Base-by-base conservation (phyloP, 2,113 vertebrate species). In the Atrichornis clamosus region DNA sequence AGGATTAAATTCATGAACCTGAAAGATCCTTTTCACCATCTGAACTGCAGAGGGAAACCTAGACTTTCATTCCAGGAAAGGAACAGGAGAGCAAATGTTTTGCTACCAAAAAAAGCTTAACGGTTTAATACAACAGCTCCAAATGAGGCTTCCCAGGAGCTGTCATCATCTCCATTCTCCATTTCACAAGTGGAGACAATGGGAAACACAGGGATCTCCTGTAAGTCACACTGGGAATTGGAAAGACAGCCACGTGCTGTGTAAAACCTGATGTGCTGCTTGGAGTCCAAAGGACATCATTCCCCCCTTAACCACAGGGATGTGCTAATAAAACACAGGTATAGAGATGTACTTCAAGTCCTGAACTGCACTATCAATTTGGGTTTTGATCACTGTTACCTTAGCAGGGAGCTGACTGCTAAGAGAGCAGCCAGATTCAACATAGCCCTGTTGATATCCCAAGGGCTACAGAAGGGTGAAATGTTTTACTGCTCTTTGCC, bases 31-130 rank as follows among this genome's bases (percentile, higher is more conserved):
- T 63, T 90, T 46, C 80, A 70, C 50, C 30, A 67, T 75, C 55
- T 84, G 55, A 96, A 92, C 76, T 91, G 83, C 80, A 96, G 91
- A 95, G 80, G 74, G 77, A 90, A 95, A 68, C 64, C 44, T 67
- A 35, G 3, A 24, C 47, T 60, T 63, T 55, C 47, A 50, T 56
- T 92, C 68, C 56, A 72, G 47, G 18, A 41, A 33, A 84, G 21
- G 15, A 92, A 74, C 2, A 9, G 1, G 12, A 70, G 2, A 75
- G 15, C 55, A 93, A 65, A 32, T 50, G 35, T n/a, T 73, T 56
- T 65, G 42, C 73, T 73, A 41, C 26, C 7, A 59, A 49, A 86
- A 80, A 52, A 49, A 28, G 8, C 13, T 13, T 19, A 58, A 13
- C 13, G 12, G 16, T 52, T 83, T 47, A 37, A 59, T 13, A 82